Conservation (phyloP, 2,797 vertebrate species). For the Peromyscus eremicus region DNA sequence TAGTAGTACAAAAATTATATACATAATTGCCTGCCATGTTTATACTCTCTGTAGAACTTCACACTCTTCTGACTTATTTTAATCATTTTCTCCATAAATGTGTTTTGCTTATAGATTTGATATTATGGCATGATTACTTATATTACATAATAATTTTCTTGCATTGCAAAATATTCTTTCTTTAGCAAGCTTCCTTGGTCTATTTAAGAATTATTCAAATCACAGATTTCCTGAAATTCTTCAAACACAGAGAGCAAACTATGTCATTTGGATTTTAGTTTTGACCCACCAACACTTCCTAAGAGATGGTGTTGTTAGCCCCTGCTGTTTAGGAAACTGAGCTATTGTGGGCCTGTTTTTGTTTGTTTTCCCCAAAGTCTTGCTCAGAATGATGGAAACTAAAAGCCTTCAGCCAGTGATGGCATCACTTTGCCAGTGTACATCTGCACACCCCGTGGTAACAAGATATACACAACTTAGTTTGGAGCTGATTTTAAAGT, state of each 20-base stretch:
- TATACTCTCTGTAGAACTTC: conserved; percentile 43
- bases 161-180: conserved; percentile 59
- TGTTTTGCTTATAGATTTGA: conserved; percentile 39
- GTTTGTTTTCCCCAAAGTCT: conserved; percentile 50
- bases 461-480: conserved; percentile 29
- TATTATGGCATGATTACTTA: conserved; percentile 9
- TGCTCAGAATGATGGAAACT: conserved; percentile 46
- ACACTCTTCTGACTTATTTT: conserved; percentile 34
- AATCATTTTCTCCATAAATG: background rate
- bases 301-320: background rate
- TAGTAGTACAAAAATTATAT: conserved; percentile 9
- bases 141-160: background rate
- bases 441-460: conserved; percentile 27
- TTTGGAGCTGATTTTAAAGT: conserved; percentile 70
- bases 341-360: background rate
- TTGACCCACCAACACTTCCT: background rate
- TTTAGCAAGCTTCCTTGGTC: conserved; percentile 53
- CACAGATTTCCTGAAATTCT: conserved; percentile 25
- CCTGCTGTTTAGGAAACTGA: background rate
- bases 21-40: background rate
- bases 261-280: conserved; percentile 47
- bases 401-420: background rate
- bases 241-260: conserved; percentile 12
- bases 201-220: conserved; percentile 44
- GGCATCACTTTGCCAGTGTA: background rate